A percentile compares a stretch with the other conserved stretches of the same genome.
Conservation (phyloP, 1,140 invertebrate species). For the Neodiprion lecontei region DNA sequence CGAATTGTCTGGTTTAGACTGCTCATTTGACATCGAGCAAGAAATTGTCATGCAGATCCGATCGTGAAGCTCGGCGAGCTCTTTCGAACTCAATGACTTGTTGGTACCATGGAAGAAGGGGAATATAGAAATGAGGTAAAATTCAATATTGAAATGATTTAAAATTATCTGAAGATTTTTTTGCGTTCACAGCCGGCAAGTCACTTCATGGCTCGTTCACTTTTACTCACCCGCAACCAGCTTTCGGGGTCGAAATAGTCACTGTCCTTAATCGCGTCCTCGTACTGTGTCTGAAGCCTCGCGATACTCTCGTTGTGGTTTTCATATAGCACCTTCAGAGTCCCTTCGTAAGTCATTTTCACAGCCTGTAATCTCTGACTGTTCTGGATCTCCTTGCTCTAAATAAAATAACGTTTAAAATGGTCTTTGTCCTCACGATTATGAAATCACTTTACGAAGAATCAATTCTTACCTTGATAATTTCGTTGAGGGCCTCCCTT, state of each 20-base stretch:
- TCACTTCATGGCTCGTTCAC: too few relatives aligned
- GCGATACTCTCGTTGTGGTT: background rate
- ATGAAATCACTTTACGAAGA: too few relatives aligned
- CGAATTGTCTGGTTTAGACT: background rate
- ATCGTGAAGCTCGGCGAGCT: background rate
- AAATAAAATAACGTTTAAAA: too few relatives aligned
- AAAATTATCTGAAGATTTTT: too few relatives aligned
- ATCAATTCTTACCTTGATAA: slow-evolving; percentile 10
- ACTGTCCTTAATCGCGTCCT: background rate
- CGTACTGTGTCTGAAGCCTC: background rate
- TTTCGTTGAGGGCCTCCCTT: slow-evolving; percentile 24
- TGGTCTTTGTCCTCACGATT: too few relatives aligned
- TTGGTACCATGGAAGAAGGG: background rate
- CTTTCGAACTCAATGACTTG: background rate
- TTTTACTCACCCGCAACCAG: slow-evolving; percentile 1
- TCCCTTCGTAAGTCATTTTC: background rate
- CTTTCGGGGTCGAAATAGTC: background rate
- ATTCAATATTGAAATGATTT: background rate
- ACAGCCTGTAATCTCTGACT: background rate
- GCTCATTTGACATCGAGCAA: background rate
- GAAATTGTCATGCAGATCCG: background rate
- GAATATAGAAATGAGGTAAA: background rate
- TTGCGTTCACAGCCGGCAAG: too few relatives aligned
- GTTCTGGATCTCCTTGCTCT: background rate
- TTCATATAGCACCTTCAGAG: background rate